Percentiles rank a stretch among this genome's conserved stretches.
Evolutionary conservation across 1,140 invertebrate genomes (phyloP).

Genomic region (Sycophaga agraensis): DNA sequence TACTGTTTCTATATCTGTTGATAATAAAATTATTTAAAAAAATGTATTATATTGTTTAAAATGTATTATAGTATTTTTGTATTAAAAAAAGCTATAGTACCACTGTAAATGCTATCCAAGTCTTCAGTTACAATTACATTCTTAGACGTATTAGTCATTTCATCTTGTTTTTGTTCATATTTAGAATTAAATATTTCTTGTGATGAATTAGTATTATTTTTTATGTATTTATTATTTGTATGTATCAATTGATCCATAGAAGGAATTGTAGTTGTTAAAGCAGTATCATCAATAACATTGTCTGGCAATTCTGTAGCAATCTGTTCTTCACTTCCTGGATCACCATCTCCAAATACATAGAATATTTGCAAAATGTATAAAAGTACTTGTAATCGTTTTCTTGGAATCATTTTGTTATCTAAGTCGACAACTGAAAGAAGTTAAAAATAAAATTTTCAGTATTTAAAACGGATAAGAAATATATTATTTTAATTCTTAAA

Average conservation of each 20-base stretch:
- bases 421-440: background rate
- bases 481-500: too few species aligned
- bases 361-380: conserved; percentile 31
- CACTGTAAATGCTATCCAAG: background rate
- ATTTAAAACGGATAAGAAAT: background rate
- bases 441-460: background rate
- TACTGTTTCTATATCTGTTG: background rate
- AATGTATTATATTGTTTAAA: background rate
- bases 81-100: background rate
- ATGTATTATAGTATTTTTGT: background rate
- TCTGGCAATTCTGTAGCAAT: background rate
- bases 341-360: conserved; percentile 28
- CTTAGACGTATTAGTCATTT: conserved; percentile 5
- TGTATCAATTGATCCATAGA: background rate
- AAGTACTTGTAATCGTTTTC: conserved; percentile 31
- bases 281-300: conserved; percentile 18
- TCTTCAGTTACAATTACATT: background rate
- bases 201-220: background rate
- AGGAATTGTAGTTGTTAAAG: background rate
- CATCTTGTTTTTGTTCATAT: background rate
- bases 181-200: background rate
- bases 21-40: background rate
- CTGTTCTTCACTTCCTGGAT: background rate
- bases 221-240: background rate
- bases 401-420: conserved; percentile 31